Conservation (phyloP, 1,140 invertebrate genomes). For the Ruditapes philippinarum region DNA sequence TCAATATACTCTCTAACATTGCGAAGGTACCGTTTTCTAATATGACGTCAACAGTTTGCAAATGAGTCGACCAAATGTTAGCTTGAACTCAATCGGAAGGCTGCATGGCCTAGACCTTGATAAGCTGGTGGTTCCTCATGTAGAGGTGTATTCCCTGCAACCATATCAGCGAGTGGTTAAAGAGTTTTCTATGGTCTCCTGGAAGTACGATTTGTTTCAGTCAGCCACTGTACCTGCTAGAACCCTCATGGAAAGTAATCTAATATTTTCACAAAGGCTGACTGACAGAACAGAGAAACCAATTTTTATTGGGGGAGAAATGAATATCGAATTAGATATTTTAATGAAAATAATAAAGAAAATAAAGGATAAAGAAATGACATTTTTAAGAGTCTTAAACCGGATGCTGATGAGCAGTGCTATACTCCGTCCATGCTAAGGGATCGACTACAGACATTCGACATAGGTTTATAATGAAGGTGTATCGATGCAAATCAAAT, state of each 20-base stretch:
- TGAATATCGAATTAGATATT: slow-evolving; percentile 15
- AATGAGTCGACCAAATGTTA: slow-evolving; percentile 31
- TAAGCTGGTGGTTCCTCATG: neutral
- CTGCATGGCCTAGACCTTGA: slow-evolving; percentile 5
- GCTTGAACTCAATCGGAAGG: neutral
- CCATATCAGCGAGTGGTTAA: neutral
- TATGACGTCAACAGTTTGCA: slow-evolving; percentile 3
- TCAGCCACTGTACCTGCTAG: no score
- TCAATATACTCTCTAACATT: neutral
- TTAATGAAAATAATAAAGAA: slow-evolving; percentile 3
- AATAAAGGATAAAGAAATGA: neutral
- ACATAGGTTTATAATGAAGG: slow-evolving; percentile 47
- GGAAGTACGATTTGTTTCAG: slow-evolving; percentile 17
- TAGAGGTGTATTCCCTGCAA: neutral
- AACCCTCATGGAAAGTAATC: slow-evolving; percentile 16
- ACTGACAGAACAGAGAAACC: neutral
- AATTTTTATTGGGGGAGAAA: slow-evolving; percentile 20
- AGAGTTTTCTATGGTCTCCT: slow-evolving; percentile 35
- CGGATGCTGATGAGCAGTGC: neutral
- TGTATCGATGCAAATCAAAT: neutral
- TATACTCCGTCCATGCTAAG: neutral
- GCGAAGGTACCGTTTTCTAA: slow-evolving; percentile 18
- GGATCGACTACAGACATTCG: neutral
- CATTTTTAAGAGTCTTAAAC: neutral
- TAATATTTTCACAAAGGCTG: slow-evolving; percentile 22